These are phyloP conservation scores for Mus minutoides DNA, from an alignment of 2,797 vertebrate genomes.

Conservation along the genomic window DNA sequence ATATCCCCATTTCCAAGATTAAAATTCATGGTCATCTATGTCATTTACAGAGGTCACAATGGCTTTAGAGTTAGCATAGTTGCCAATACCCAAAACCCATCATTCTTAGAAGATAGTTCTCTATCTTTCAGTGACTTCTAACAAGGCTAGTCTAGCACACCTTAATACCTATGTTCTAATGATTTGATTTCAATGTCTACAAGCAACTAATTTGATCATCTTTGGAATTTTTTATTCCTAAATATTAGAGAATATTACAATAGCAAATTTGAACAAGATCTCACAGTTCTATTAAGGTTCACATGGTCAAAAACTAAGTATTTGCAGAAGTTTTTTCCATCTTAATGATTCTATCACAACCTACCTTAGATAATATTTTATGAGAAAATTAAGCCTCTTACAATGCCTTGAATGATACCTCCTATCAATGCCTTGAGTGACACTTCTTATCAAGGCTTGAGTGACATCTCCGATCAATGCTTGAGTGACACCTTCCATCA, in stretches of 20 bases:
- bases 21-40: background rate
- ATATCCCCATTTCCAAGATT: background rate
- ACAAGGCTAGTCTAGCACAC: background rate
- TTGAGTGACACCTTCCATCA: no score
- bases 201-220: background rate
- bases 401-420: background rate
- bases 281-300: conserved; percentile 8
- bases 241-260: background rate
- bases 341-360: background rate
- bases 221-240: background rate
- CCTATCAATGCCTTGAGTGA: no score
- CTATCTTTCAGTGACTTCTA: background rate
- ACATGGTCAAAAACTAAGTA: background rate
- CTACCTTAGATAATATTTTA: background rate
- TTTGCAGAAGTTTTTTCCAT: background rate
- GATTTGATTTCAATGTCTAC: background rate
- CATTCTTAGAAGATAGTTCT: background rate
- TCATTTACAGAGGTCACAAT: background rate
- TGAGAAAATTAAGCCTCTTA: conserved; percentile 27
- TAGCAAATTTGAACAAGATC: background rate
- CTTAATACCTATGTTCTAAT: background rate
- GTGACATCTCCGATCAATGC: background rate
- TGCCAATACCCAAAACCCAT: background rate
- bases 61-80: background rate
- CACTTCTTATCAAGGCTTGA: no score